These are phyloP conservation scores for Urophycis tenuis DNA, from an alignment of 2,797 vertebrate species.

Conservation along the genomic window DNA sequence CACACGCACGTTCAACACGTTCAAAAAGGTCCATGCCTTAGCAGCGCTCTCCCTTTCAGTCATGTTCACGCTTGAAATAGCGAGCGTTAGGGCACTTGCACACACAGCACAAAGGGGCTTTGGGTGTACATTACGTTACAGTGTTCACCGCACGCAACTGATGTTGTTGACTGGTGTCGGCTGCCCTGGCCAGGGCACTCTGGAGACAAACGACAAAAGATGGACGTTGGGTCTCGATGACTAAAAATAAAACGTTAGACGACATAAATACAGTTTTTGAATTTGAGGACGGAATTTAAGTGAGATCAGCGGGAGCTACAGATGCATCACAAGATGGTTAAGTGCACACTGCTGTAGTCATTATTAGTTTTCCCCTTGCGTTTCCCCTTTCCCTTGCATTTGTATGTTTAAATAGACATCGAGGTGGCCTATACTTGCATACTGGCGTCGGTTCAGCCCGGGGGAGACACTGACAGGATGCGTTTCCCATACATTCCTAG, in stretches of 20 bases:
- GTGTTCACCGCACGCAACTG: background rate
- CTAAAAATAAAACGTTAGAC: background rate
- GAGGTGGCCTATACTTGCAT: background rate
- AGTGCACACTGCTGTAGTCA: background rate
- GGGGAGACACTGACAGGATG: conserved; percentile 7
- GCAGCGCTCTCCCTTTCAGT: conserved; percentile 37
- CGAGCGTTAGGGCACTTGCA: background rate
- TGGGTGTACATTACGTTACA: background rate
- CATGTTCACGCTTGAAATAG: conserved; percentile 3
- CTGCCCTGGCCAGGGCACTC: background rate
- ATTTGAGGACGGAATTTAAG: background rate
- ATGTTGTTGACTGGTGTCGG: background rate
- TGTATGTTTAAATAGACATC: background rate
- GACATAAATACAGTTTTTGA: background rate
- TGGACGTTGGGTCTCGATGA: too few species aligned
- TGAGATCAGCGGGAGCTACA: background rate
- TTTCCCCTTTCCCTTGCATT: background rate
- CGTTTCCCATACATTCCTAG: conserved; percentile 41
- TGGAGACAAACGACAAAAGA: too few species aligned
- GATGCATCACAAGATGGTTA: background rate
- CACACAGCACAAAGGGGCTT: too few species aligned
- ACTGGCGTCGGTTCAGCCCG: background rate
- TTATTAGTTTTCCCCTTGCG: background rate
- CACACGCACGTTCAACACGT: too few species aligned
- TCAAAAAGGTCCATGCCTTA: conserved; percentile 24